phyloP scores from a whole-genome alignment of 2,888 invertebrate genomes.

The Onthophagus sagittarius region DNA sequence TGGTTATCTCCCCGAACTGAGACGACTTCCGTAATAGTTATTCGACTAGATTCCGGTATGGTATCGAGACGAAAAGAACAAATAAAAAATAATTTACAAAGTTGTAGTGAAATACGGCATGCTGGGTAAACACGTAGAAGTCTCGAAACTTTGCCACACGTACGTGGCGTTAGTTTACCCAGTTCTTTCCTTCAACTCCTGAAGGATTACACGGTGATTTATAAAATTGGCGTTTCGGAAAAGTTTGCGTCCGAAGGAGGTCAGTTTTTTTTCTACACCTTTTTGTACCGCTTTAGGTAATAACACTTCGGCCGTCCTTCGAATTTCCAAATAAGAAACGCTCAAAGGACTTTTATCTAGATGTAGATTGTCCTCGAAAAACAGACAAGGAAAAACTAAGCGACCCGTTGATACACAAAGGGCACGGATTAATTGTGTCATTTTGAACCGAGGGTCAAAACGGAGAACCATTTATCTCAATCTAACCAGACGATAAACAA shows the following conservation, averaged over 20 bases:
- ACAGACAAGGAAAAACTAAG: background rate
- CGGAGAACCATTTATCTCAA: background rate
- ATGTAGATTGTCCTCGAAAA: background rate
- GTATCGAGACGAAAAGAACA: background rate
- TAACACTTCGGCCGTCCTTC: background rate
- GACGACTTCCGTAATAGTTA: background rate
- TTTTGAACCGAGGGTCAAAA: background rate
- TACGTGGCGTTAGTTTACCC: conserved; percentile 8
- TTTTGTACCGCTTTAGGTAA: background rate
- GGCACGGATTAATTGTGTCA: background rate
- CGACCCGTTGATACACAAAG: background rate
- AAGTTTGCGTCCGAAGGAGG: background rate
- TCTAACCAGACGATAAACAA: background rate
- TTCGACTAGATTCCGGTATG: background rate
- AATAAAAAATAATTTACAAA: background rate
- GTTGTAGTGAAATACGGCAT: background rate
- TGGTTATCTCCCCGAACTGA: background rate
- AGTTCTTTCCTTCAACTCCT: background rate
- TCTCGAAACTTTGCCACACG: conserved; percentile 1
- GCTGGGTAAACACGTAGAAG: background rate
- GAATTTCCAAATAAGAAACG: background rate
- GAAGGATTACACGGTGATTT: conserved; percentile 13
- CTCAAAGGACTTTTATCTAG: background rate
- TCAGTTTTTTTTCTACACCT: background rate
- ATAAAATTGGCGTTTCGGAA: conserved; percentile 3